Evolutionary conservation across 2,888 invertebrate species (phyloP), one percentile per base, ranked within the genome.

Genomic region (Synergus laeviventris): DNA sequence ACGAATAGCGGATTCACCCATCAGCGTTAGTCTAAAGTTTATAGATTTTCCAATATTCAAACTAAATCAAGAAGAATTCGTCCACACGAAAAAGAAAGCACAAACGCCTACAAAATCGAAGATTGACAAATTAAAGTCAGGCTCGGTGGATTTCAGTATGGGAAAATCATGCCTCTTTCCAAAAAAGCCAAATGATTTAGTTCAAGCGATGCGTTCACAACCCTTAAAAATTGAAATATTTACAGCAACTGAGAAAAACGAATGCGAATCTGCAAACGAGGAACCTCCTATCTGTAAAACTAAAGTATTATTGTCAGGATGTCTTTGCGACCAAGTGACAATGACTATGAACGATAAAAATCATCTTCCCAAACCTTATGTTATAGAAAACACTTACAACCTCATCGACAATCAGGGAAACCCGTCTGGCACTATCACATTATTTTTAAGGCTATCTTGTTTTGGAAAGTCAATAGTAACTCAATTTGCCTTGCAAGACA

Each of bases 381-480:
- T 79, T 2, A 38, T 86, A n/a, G 81, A 79, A 60, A 84, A 86
- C 38, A 84, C 83, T 1, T 87, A 85, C 78, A 83, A 85, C 49
- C 81, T 88, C 18, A 36, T 82, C 7, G 84, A 84, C 42, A 76
- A 82, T n/a, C 75, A 81, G 8, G 79, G 64, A 16, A 84, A 84
- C 16, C 81, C 84, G 1, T 85, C 85, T 7, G 90, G 89, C 60
- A 85, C 82, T n/a, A 87, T 90, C 39, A 81, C 83, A 8, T 77
- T 88, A 2, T 88, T 87, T 61, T 64, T 88, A 2, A 78, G 87
- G 64, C 81, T 90, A 1, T 86, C 88, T 2, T 88, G 88, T 73
- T 87, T 87, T 76, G 90, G 89, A 5, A 86, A 87, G 75, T 85
- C 86, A 8, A 85, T 90, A 21, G 84, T 86, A 0, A 89, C 88